phyloP scores from a whole-genome alignment of 2,888 invertebrate species.

The Metopia argyrocephala region DNA sequence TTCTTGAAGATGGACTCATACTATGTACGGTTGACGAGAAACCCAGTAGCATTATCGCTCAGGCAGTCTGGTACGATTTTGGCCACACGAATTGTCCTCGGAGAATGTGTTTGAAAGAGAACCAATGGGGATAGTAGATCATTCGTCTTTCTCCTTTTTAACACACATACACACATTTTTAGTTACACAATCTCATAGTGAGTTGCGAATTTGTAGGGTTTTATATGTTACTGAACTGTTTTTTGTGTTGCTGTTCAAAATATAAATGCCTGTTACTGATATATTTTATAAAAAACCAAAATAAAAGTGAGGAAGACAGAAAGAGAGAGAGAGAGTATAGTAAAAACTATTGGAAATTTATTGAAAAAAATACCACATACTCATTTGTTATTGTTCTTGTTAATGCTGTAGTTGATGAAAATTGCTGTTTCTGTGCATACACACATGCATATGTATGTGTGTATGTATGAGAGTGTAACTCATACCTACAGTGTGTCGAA shows the following conservation, averaged over 20 bases:
- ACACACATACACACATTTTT: not conserved
- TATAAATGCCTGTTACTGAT: constrained; percentile 20
- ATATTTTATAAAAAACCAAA: constrained; percentile 25
- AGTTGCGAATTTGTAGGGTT: not conserved
- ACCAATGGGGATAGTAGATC: no score
- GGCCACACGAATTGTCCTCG: no score
- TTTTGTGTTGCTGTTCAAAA: not conserved
- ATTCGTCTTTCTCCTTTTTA: not conserved
- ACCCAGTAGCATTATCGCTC: no score
- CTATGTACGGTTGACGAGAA: no score
- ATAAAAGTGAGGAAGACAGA: not conserved
- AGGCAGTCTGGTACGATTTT: no score
- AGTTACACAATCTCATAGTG: not conserved
- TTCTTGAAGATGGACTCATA: no score
- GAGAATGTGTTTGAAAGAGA: no score
- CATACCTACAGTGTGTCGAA: not conserved
- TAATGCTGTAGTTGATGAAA: constrained; percentile 13
- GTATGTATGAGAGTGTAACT: not conserved
- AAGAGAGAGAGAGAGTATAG: not conserved
- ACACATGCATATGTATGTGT: not conserved
- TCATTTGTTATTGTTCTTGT: not conserved
- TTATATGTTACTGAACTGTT: constrained; percentile 14
- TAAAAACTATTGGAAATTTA: not conserved
- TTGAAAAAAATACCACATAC: constrained; percentile 31
- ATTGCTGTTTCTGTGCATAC: constrained; percentile 11